Evolutionary conservation across 2,797 vertebrate species (phyloP).

Genomic region (Acipenser transmontanus): DNA sequence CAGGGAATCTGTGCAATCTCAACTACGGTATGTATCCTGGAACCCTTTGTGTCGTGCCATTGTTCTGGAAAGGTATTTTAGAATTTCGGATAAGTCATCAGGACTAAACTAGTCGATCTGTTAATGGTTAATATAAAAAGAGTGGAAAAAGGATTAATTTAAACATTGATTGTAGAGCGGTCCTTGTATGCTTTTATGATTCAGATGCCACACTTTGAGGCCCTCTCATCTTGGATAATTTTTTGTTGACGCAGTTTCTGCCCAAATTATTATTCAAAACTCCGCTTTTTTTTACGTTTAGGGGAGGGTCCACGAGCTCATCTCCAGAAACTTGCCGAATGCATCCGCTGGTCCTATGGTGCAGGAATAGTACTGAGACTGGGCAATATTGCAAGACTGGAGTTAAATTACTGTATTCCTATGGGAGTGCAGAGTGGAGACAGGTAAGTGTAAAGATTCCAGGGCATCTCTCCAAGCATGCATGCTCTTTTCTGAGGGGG

Average conservation of each 20-base stretch:
- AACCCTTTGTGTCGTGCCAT: background rate
- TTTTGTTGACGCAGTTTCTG: background rate
- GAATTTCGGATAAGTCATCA: background rate
- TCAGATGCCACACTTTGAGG: too few species aligned
- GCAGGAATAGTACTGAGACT: conserved; percentile 82
- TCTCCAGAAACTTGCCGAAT: conserved; percentile 79
- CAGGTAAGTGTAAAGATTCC: conserved; percentile 57
- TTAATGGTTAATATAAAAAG: too few species aligned
- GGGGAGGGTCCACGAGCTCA: conserved; percentile 89
- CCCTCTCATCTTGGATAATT: conserved; percentile 3
- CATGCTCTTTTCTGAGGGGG: too few species aligned
- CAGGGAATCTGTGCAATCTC: conserved; percentile 93
- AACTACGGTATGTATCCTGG: conserved; percentile 75
- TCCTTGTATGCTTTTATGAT: background rate
- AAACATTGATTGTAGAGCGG: background rate
- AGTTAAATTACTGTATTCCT: conserved; percentile 95
- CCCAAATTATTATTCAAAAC: background rate
- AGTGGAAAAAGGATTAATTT: too few species aligned
- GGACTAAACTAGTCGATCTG: background rate
- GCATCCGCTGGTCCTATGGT: conserved; percentile 92
- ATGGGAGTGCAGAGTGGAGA: conserved; percentile 93
- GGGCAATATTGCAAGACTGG: conserved; percentile 89
- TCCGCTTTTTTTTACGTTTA: conserved; percentile 30
- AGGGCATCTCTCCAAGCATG: too few species aligned
- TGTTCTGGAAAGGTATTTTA: background rate